Evolutionary conservation across 2,888 invertebrate genomes (phyloP), one percentile per base, ranked within the genome.

Genomic region (Acleris emargana): DNA sequence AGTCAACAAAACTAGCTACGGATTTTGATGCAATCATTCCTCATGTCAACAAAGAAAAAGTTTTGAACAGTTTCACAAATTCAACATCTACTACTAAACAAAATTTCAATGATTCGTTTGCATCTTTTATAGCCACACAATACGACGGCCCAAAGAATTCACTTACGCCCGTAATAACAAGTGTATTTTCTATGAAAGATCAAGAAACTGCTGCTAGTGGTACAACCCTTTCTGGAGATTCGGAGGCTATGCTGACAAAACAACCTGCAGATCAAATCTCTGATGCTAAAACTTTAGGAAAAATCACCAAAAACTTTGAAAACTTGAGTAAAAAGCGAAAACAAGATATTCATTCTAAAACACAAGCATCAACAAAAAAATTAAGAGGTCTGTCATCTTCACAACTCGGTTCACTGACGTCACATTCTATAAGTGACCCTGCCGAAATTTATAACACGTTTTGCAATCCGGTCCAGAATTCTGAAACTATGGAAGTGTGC

Each of bases 111-210:
- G 45, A 51, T 51, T 50, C 64, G n/a, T 66, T 66, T 43, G 20
- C 60, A 3, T 66, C 64, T 43, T 49, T 60, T 6, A n/a, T 66
- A 55, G 25, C 51, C 16, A 43, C 50, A 38, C 60, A 55, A 57
- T 28, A 16, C 7, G 32, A 25, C 6, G 47, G 13, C 7, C 43
- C 16, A 7, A 42, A 16, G 3, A 22, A 13, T 20, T 7, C 7
- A 11, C 18, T 52, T 13, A 42, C 38, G 9, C 73, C 73, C 6
- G 61, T 64, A 18, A 73, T 73, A 52, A 18, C 61, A 55, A 69
- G 63, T 28, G 73, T 72, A 42, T 73, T 62, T 59, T 72, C 73
- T 38, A 61, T 73, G 64, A 67, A 68, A 54, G 45, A 52, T 9
- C 54, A 42, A 49, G 47, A 50, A 62, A 68, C 43, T 50, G 43